Base-by-base conservation (phyloP, 1,140 invertebrate genomes). In the Myzus persicae region DNA sequence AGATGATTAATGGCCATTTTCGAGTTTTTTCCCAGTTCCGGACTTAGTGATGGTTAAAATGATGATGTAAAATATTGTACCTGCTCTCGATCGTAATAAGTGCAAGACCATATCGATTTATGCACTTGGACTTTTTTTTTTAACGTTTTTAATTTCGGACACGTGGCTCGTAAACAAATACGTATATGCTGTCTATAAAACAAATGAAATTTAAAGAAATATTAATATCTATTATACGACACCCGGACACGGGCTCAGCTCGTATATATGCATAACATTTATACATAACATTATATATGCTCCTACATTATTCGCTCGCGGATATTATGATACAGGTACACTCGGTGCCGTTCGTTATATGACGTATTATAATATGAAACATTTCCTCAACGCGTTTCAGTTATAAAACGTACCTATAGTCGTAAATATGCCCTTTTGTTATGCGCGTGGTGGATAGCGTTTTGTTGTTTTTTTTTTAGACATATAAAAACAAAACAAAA, bases 401-500 rank as follows among this genome's bases (percentile, higher is more conserved):
- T 85, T 44, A 31, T 85, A 85, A 85, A 85, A 85, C 26, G 82
- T 85, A 67, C 31, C 59, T 67, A 67, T n/a, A 85, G 82, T 85
- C 82, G 82, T 85, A 85, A 85, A 85, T 42, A 85, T 85, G 38
- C 82, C 82, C 40, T 44, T 85, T 85, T 42, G 82, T 85, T 85
- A 40, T 24, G 24, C 40, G n/a, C 9, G 40, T 20, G 24, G 26
- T 26, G 82, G 81, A 82, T 82, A 14, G 59, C 22, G 31, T 67
- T 14, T 4, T 67, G n/a, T 67, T 85, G 40, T 85, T 85, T 31
- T 42, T 82, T 36, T 84, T 42, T 31, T 42, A 24, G 40, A 42
- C 82, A 9, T 40, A 24, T 22, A 82, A 82, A 82, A 82, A 82
- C 20, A 22, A 40, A 38, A 82, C 8, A 76, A 76, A n/a, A 81